Percentiles rank a stretch among this genome's conserved stretches.
Conservation (phyloP, 2,888 invertebrate genomes). For the Drosophila nigricruria region DNA sequence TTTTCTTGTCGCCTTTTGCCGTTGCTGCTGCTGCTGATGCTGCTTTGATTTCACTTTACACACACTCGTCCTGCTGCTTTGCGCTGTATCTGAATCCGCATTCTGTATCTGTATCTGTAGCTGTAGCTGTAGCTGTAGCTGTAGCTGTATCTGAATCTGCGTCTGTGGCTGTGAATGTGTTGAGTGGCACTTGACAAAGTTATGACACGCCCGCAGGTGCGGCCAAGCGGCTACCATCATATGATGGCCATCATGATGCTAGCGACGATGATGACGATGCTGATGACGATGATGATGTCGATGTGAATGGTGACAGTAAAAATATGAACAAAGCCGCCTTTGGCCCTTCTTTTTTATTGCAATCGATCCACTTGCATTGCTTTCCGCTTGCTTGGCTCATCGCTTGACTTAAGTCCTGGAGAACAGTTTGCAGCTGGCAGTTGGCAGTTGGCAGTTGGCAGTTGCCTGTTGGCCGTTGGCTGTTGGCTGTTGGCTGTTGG, state of each 20-base stretch:
- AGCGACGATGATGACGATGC: background rate
- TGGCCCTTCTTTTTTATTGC: background rate
- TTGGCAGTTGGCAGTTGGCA: background rate
- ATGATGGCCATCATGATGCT: slow-evolving; percentile 11
- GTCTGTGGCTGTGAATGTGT: slow-evolving; percentile 36
- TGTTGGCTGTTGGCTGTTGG: background rate
- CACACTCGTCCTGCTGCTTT: slow-evolving; percentile 19
- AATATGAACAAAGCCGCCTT: slow-evolving; percentile 10
- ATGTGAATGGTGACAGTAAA: slow-evolving; percentile 13
- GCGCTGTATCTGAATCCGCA: slow-evolving; percentile 4
- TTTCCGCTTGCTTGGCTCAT: slow-evolving; percentile 20
- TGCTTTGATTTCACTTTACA: slow-evolving; percentile 60
- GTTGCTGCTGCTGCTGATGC: slow-evolving; percentile 27
- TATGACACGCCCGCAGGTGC: slow-evolving; percentile 54
- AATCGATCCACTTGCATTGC: slow-evolving; percentile 29
- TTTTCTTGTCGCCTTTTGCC: slow-evolving; percentile 26
- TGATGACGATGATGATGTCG: background rate
- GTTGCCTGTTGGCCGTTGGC: background rate
- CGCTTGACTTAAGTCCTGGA: slow-evolving; percentile 2
- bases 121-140: background rate
- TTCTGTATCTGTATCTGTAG: slow-evolving; percentile 2
- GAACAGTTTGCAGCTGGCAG: background rate
- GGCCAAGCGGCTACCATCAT: slow-evolving; percentile 22
- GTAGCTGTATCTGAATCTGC: background rate
- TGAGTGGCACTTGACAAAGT: slow-evolving; percentile 56